Percentiles rank a stretch among this genome's conserved stretches.
These are phyloP conservation scores for Menidia menidia DNA, from an alignment of 2,797 vertebrate genomes.

Conservation along the genomic window DNA sequence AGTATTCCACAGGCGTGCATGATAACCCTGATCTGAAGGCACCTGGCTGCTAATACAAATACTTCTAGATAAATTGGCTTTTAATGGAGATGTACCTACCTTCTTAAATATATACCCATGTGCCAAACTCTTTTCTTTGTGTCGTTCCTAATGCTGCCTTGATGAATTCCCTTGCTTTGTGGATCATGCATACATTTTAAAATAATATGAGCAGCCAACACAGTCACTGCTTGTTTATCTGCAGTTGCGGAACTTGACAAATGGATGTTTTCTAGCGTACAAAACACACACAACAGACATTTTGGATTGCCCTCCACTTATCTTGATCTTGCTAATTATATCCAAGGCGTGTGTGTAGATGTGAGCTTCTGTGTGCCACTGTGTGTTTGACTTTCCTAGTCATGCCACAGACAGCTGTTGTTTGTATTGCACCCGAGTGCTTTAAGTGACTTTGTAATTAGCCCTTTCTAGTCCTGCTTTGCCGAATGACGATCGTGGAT, in stretches of 20 bases:
- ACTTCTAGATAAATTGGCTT: too few relatives aligned
- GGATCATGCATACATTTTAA: neutral
- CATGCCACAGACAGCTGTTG: slow-evolving; percentile 78
- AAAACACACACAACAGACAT: slow-evolving; percentile 33
- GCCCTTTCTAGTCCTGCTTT: slow-evolving; percentile 62
- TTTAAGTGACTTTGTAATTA: slow-evolving; percentile 74
- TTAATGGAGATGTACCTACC: too few relatives aligned
- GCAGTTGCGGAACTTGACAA: slow-evolving; percentile 29
- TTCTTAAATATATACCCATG: too few relatives aligned
- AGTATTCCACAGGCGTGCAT: too few relatives aligned
- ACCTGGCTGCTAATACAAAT: too few relatives aligned
- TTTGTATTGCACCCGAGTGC: slow-evolving; percentile 68
- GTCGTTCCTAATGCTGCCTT: too few relatives aligned
- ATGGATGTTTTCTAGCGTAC: slow-evolving; percentile 32
- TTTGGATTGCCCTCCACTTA: slow-evolving; percentile 55
- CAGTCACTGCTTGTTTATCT: slow-evolving; percentile 12
- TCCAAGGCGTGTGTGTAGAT: slow-evolving; percentile 38
- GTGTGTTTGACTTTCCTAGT: slow-evolving; percentile 71
- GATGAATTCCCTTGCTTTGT: neutral
- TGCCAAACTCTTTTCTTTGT: too few relatives aligned
- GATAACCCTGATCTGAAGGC: too few relatives aligned
- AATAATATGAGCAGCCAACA: neutral
- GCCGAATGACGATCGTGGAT: slow-evolving; percentile 42
- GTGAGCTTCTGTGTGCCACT: slow-evolving; percentile 30
- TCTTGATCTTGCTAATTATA: slow-evolving; percentile 71